Evolutionary conservation across 1,140 invertebrate genomes (phyloP).

Genomic region (Papilio machaon): DNA sequence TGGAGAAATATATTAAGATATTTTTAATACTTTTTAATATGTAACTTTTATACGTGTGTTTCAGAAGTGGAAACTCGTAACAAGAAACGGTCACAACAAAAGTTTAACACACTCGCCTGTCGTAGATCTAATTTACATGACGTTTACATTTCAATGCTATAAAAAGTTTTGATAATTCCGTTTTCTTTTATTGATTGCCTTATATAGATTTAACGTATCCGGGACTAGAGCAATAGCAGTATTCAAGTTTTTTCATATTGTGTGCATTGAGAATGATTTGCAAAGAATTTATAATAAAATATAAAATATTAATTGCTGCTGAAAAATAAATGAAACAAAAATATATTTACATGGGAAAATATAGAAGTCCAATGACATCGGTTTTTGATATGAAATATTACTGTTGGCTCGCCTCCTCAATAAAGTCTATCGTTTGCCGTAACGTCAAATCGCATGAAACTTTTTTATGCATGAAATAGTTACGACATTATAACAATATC

Average conservation of each 20-base stretch:
- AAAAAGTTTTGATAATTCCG: constrained; percentile 25
- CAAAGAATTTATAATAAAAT: too few species aligned
- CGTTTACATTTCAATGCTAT: constrained; percentile 7
- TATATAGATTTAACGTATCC: constrained; percentile 3
- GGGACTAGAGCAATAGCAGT: not conserved
- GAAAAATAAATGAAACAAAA: too few species aligned
- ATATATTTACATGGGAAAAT: too few species aligned
- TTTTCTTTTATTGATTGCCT: not conserved
- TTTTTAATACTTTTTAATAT: too few species aligned
- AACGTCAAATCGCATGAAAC: too few species aligned
- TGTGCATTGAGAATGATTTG: not conserved
- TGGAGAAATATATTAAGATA: too few species aligned
- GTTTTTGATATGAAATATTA: too few species aligned
- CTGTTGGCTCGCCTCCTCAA: too few species aligned
- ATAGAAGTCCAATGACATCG: too few species aligned
- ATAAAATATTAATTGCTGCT: too few species aligned
- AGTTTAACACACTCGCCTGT: constrained; percentile 23
- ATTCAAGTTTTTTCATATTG: not conserved
- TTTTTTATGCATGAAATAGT: too few species aligned
- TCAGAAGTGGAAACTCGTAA: not conserved
- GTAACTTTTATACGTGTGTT: not conserved
- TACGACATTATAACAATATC: too few species aligned
- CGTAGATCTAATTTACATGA: constrained; percentile 4
- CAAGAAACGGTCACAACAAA: constrained; percentile 2
- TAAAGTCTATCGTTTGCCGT: not conserved